Conservation (phyloP, 53 echinoderm and acorn worm genomes). For the Astropecten irregularis region DNA sequence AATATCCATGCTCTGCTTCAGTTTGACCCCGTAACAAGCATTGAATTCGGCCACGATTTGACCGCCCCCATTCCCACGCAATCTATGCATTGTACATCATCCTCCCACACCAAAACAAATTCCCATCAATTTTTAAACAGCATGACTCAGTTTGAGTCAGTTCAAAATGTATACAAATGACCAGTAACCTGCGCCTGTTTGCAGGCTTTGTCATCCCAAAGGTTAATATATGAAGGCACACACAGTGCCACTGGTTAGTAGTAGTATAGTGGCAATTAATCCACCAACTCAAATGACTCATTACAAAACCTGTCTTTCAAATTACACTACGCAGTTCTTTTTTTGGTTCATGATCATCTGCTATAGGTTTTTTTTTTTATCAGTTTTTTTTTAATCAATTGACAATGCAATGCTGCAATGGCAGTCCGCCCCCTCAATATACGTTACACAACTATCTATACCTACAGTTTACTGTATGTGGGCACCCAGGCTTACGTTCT, state of each 20-base stretch:
- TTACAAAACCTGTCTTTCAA: background rate
- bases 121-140: conserved; percentile 31
- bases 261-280: conserved; percentile 54
- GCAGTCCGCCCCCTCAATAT: background rate
- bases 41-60: too few relatives aligned
- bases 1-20: too few relatives aligned
- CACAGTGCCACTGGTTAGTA: background rate
- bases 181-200: background rate
- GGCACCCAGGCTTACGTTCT: too few relatives aligned
- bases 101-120: background rate
- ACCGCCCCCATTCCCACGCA: too few relatives aligned
- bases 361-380: background rate
- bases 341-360: too few relatives aligned
- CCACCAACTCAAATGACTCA: conserved; percentile 13
- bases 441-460: background rate
- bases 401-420: background rate
- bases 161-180: conserved; percentile 21
- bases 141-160: conserved; percentile 46
- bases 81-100: background rate
- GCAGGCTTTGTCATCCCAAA: background rate
- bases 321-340: too few relatives aligned
- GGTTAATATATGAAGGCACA: conserved; percentile 41
- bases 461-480: too few relatives aligned
- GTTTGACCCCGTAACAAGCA: too few relatives aligned
- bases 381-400: background rate